Evolutionary conservation across 2,888 invertebrate species (phyloP).

Genomic region (Byasa hedistus): DNA sequence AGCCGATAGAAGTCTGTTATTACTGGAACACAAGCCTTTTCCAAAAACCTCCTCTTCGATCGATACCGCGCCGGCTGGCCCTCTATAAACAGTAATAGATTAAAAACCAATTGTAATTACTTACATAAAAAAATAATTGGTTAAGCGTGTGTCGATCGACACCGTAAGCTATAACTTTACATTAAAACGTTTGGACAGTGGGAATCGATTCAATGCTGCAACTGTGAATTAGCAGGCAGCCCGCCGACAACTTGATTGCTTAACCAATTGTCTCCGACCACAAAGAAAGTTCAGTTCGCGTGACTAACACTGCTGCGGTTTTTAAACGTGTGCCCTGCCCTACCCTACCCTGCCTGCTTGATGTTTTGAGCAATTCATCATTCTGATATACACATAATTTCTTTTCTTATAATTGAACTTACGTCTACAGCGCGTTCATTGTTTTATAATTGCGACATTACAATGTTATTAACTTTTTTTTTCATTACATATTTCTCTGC

Average conservation of each 20-base stretch:
- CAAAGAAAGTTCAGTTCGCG: slow-evolving; percentile 38
- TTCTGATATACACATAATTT: slow-evolving; percentile 18
- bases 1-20: no score
- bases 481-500: background rate
- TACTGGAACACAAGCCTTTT: no score
- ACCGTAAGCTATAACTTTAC: slow-evolving; percentile 19
- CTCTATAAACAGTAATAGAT: background rate
- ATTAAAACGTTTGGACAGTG: slow-evolving; percentile 32
- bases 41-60: no score
- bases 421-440: slow-evolving; percentile 10
- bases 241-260: slow-evolving; percentile 43
- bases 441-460: slow-evolving; percentile 24
- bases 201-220: slow-evolving; percentile 26
- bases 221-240: slow-evolving; percentile 31
- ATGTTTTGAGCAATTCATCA: slow-evolving; percentile 27
- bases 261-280: slow-evolving; percentile 39
- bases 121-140: background rate
- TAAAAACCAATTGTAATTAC: background rate
- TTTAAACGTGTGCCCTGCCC: slow-evolving; percentile 29
- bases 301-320: slow-evolving; percentile 39
- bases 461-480: background rate
- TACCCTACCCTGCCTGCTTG: slow-evolving; percentile 26
- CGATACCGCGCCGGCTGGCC: no score
- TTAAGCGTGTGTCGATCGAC: background rate
- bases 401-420: slow-evolving; percentile 11